Evolutionary conservation across 2,888 invertebrate genomes (phyloP), one percentile per base, ranked within the genome.

Genomic region (Heterodera filipjevi): DNA sequence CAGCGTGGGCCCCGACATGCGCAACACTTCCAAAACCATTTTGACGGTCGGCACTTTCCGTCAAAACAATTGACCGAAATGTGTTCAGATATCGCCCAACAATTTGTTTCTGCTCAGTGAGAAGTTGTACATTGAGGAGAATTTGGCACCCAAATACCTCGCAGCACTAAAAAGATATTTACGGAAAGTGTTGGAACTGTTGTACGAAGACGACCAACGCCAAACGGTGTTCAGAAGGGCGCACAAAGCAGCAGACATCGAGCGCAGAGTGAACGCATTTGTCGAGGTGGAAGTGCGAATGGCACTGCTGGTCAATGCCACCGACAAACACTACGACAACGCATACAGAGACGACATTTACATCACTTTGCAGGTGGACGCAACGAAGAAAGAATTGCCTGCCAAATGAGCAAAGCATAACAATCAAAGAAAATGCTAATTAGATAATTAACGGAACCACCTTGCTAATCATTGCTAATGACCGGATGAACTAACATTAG

Each of bases 261-360:
- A 75, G 16, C 77, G 81, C 16, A 14, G 81, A 14, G 66, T 81
- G 33, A 64, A 81, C 27, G 81, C 81, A 5, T 81, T 81, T 73
- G 46, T 81, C n/a, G 49, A 77, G n/a, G 80, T 81, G n/a, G 81
- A 81, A 71, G 59, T 46, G 22, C 64, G 64, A 30, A 76, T 81
- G 70, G 81, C 81, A 22, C 64, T 33, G 73, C 75, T 81, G 32
- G 33, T 77, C 59, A 79, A 79, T 74, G 76, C 44, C 72, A 79
- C 80, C 10, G 79, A 79, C 49, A 80, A 80, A 30, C 79, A 79
- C 70, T 79, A 80, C 71, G 79, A 79, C 73, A 79, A 79, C 76
- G 79, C 73, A 22, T 79, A 79, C 59, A 68, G 66, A 16, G 79
- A 80, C 39, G 79, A 79, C 76, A 27, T 68, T 64, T 64, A 79